These are phyloP conservation scores for Galeopsomyia nigrocyanea DNA, from an alignment of 2,888 invertebrate genomes.

Conservation along the genomic window DNA sequence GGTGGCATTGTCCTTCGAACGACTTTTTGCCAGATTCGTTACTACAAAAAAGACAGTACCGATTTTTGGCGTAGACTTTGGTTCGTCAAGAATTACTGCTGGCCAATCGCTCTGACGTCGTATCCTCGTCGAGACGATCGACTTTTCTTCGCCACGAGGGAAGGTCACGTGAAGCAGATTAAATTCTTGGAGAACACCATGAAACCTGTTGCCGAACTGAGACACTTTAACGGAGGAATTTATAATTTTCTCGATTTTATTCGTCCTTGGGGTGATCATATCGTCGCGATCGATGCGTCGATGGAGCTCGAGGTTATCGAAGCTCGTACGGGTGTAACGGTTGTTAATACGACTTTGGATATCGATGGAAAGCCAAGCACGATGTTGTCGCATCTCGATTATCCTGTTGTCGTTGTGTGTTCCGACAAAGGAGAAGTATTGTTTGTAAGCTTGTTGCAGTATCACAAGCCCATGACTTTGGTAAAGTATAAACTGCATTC, in stretches of 20 bases:
- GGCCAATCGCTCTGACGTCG: conserved; percentile 53
- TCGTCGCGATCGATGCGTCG: conserved; percentile 52
- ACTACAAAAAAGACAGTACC: conserved; percentile 50
- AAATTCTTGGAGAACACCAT: conserved; percentile 40
- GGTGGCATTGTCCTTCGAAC: conserved; percentile 60
- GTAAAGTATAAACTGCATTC: conserved; percentile 53
- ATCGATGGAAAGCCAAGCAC: conserved; percentile 51
- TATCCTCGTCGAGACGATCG: conserved; percentile 54
- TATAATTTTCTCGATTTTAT: conserved; percentile 58
- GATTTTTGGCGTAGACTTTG: conserved; percentile 56
- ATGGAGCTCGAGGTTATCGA: conserved; percentile 55
- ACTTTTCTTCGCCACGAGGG: conserved; percentile 58
- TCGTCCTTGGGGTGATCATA: conserved; percentile 61
- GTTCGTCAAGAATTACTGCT: conserved; percentile 53
- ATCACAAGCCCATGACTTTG: conserved; percentile 52
- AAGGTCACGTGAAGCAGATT: conserved; percentile 60
- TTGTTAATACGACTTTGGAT: conserved; percentile 50
- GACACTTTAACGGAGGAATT: conserved; percentile 51
- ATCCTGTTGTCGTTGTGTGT: conserved; percentile 56
- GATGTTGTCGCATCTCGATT: conserved; percentile 57
- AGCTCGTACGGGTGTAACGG: conserved; percentile 51
- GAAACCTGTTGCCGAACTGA: conserved; percentile 42
- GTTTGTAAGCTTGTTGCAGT: conserved; percentile 52
- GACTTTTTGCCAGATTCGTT: conserved; percentile 62
- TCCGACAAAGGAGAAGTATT: conserved; percentile 57